Conservation (phyloP, 2,113 vertebrate species). For the Saccopteryx leptura region DNA sequence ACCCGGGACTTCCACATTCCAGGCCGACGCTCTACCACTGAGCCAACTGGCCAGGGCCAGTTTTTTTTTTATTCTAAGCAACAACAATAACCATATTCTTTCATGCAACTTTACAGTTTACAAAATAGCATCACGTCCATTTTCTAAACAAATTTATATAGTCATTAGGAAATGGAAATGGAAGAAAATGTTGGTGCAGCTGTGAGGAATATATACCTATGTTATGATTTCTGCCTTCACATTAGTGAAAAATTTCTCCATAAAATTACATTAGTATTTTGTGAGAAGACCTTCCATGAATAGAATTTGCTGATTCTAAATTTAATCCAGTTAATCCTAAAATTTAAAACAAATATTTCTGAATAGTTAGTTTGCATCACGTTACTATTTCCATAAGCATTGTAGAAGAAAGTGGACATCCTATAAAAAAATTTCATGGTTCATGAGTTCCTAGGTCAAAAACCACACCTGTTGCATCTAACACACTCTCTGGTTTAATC, state of each 20-base stretch:
- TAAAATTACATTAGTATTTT: slow-evolving; percentile 8
- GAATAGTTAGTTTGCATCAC: background rate
- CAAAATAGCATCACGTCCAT: slow-evolving; percentile 14
- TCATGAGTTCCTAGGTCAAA: background rate
- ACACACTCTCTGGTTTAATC: background rate
- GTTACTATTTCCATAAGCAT: background rate
- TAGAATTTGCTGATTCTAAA: slow-evolving; percentile 54
- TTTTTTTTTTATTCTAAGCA: background rate
- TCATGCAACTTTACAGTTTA: slow-evolving; percentile 60
- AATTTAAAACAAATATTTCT: slow-evolving; percentile 2
- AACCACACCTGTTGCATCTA: background rate
- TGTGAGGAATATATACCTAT: slow-evolving; percentile 57
- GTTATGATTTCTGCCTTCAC: slow-evolving; percentile 63
- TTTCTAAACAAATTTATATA: background rate
- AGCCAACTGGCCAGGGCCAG: background rate
- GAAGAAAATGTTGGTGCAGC: background rate
- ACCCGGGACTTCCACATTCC: no score
- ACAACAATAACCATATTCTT: slow-evolving; percentile 4
- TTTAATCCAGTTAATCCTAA: slow-evolving; percentile 53
- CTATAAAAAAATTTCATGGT: background rate
- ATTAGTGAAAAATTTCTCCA: slow-evolving; percentile 65
- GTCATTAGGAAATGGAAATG: background rate
- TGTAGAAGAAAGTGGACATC: background rate
- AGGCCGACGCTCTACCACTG: no score
- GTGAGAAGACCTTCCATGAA: slow-evolving; percentile 57